Evolutionary conservation across 92 coral and sea anemone species (phyloP).

Genomic region (Meandrina meandrites): DNA sequence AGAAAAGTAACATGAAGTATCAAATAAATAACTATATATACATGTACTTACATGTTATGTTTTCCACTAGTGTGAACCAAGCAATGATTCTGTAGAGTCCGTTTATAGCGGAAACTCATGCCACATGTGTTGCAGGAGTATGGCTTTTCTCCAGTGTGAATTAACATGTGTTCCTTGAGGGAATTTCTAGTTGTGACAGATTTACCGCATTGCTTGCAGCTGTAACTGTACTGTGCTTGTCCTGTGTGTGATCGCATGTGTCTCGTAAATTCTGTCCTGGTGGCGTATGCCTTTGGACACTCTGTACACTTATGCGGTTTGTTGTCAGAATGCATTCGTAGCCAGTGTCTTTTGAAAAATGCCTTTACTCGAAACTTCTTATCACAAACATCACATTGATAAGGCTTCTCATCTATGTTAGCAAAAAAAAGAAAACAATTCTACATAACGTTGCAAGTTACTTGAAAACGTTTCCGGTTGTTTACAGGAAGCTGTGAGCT

Average conservation of each 20-base stretch:
- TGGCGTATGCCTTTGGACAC: slow-evolving; percentile 23
- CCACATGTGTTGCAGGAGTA: background rate
- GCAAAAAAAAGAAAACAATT: too few species aligned
- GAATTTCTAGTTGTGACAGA: background rate
- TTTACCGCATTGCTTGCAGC: background rate
- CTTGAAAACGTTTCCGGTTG: too few species aligned
- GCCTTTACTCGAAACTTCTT: too few species aligned
- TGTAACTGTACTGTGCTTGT: slow-evolving; percentile 35
- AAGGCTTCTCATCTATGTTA: too few species aligned
- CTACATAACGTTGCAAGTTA: too few species aligned
- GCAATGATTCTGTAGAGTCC: background rate
- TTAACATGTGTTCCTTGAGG: background rate
- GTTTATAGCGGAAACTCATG: background rate
- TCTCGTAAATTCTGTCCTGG: background rate
- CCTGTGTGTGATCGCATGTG: slow-evolving; percentile 30
- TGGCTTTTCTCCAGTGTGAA: slow-evolving; percentile 7
- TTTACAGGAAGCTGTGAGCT: too few species aligned
- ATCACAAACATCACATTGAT: too few species aligned
- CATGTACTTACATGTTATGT: background rate
- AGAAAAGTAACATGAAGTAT: too few species aligned
- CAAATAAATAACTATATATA: too few species aligned
- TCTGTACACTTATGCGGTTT: slow-evolving; percentile 27
- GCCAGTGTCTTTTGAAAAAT: too few species aligned
- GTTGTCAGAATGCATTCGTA: background rate
- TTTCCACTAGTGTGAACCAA: background rate